Conservation (phyloP, 2,113 vertebrate species). For the Hemicordylus capensis region DNA sequence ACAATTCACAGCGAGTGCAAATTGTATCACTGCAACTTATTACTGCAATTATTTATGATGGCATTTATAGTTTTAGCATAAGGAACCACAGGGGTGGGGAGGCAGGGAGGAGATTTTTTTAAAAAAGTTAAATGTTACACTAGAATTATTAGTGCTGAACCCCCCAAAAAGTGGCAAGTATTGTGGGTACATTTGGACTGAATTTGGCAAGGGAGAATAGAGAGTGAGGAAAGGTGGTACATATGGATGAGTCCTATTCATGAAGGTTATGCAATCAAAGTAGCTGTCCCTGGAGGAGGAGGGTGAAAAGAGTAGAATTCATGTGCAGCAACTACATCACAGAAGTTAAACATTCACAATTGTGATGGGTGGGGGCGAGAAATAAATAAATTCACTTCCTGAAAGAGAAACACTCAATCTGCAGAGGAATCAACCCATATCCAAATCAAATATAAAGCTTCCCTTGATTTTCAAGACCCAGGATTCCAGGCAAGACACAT, state of each 20-base stretch:
- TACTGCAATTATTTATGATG: constrained; percentile 4
- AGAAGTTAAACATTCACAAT: not conserved
- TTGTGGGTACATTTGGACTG: not conserved
- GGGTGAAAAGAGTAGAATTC: not conserved
- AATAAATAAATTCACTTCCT: not conserved
- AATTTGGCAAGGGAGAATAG: not conserved
- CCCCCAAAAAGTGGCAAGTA: not conserved
- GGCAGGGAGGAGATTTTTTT: not conserved
- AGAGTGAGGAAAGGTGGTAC: not conserved
- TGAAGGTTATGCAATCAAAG: not conserved
- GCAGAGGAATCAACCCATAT: not conserved
- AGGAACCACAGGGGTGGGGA: not conserved
- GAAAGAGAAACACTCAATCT: not conserved
- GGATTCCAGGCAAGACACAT: not conserved
- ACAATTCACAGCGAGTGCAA: not conserved
- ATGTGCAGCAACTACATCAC: not conserved
- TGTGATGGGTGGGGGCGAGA: not conserved
- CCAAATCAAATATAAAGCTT: not conserved
- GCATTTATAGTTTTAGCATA: constrained; percentile 5
- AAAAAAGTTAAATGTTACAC: not conserved
- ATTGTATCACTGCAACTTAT: constrained; percentile 1
- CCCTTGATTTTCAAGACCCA: not conserved
- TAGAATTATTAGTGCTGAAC: not conserved
- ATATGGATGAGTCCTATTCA: not conserved
- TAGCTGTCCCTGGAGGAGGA: not conserved